Base-by-base conservation (phyloP, 1,140 invertebrate species). In the Diachasmimorpha longicaudata region DNA sequence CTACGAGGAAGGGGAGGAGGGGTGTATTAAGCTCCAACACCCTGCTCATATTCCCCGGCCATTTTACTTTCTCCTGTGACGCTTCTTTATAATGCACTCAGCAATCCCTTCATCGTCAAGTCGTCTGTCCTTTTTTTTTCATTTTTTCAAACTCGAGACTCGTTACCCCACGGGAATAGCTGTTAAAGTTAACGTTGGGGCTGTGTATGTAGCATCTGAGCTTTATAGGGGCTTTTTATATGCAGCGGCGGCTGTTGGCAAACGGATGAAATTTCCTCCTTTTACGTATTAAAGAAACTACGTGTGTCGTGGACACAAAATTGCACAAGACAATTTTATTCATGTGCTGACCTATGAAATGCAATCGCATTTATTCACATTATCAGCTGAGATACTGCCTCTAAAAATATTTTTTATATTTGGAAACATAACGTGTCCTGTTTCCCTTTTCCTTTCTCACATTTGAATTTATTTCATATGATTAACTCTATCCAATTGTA, bases 221-320 rank as follows among this genome's bases (percentile, higher is more conserved):
- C 75, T 77, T 77, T 77, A 77, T 44, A 58, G 31, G 66, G 21
- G 70, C 36, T 55, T 58, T 73, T 72, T 77, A 77, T 52, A 70
- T 68, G 70, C 31, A 58, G 66, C 70, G n/a, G 42, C 21, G 70
- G 48, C 69, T 58, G 74, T 52, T 31, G 48, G 19, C 68, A 10
- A 69, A 37, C 31, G 48, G 14, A n/a, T 52, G 3, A n/a, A 52
- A 52, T 52, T 52, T 52, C n/a, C 3, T 19, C 48, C n/a, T n/a
- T 36, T 69, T 16, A 10, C 14, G 9, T 42, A 16, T 52, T 14
- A 52, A 1, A n/a, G 19, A 52, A 52, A 52, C 3, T 42, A 11
- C 39, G 31, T 31, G 31, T 31, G 31, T 31, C 31, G 6, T 31
- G 31, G 31, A 31, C 31, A 31, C 31, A 31, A 31, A 31, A 31